These are phyloP conservation scores for Venustoraphidia nigricollis DNA, from an alignment of 2,888 invertebrate genomes.

Conservation along the genomic window DNA sequence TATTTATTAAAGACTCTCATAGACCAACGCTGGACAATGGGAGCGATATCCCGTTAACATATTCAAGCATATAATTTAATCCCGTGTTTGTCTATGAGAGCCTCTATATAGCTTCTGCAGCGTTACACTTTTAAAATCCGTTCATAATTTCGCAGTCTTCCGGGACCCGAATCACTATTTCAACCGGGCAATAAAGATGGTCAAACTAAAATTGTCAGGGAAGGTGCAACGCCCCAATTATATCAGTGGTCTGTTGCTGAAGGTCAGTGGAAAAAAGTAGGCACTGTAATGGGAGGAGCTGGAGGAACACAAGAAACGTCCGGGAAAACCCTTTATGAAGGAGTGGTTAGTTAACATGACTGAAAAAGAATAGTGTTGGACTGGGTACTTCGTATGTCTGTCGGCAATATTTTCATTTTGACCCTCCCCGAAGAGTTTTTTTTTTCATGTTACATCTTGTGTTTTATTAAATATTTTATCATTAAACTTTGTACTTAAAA, in stretches of 20 bases:
- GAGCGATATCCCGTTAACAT: too few relatives aligned
- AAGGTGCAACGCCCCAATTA: constrained; percentile 57
- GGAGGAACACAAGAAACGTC: constrained; percentile 45
- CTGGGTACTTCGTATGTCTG: too few relatives aligned
- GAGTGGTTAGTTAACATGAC: constrained; percentile 38
- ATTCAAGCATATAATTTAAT: too few relatives aligned
- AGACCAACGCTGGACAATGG: not conserved
- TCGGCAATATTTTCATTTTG: too few relatives aligned
- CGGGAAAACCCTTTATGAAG: constrained; percentile 68
- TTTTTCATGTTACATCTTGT: too few relatives aligned
- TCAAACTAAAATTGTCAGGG: constrained; percentile 70
- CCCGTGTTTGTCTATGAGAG: too few relatives aligned
- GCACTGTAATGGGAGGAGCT: constrained; percentile 73
- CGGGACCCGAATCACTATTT: constrained; percentile 61
- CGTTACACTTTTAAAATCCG: too few relatives aligned
- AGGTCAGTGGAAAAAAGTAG: constrained; percentile 65
- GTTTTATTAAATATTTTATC: too few relatives aligned
- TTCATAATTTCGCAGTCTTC: constrained; percentile 38
- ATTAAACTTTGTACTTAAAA: too few relatives aligned
- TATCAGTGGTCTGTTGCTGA: constrained; percentile 58
- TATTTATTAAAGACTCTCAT: constrained; percentile 9
- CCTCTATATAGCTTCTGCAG: too few relatives aligned
- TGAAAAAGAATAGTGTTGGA: too few relatives aligned
- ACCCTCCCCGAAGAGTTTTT: too few relatives aligned
- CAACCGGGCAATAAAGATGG: constrained; percentile 69